A percentile compares a stretch with the other conserved stretches of the same genome.
Evolutionary conservation across 2,797 vertebrate genomes (phyloP).

Genomic region (Falco cherrug): DNA sequence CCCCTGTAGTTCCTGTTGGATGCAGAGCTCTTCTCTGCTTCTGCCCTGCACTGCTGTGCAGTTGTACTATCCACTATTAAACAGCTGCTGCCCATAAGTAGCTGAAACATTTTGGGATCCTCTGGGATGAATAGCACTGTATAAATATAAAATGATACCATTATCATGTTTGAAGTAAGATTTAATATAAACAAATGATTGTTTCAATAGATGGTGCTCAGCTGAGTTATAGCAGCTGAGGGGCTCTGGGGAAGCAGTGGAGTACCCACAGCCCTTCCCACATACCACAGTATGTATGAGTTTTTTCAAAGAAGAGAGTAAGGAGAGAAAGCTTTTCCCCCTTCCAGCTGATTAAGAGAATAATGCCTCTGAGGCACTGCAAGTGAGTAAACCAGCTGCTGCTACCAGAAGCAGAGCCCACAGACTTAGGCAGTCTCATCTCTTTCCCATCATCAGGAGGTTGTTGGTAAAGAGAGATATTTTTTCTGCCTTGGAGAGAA

Average conservation of each 20-base stretch:
- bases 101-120: conserved; percentile 66
- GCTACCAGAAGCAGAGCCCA: neutral
- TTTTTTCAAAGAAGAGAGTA: neutral
- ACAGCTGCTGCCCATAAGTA: conserved; percentile 73
- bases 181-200: conserved; percentile 69
- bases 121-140: conserved; percentile 62
- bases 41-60: conserved; percentile 58
- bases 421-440: neutral
- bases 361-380: neutral
- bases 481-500: neutral
- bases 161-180: conserved; percentile 70
- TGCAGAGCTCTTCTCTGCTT: conserved; percentile 9
- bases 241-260: conserved; percentile 30
- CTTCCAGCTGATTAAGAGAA: neutral
- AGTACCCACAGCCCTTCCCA: conserved; percentile 1
- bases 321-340: neutral
- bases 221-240: conserved; percentile 51
- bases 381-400: neutral
- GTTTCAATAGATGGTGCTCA: conserved; percentile 57
- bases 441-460: neutral
- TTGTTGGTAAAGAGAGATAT: neutral
- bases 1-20: conserved; percentile 41
- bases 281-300: neutral
- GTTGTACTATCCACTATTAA: conserved; percentile 53
- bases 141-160: conserved; percentile 68